Percentiles rank a stretch among this genome's conserved stretches.
Evolutionary conservation across 2,888 invertebrate species (phyloP).

Genomic region (Punctoribates punctum): DNA sequence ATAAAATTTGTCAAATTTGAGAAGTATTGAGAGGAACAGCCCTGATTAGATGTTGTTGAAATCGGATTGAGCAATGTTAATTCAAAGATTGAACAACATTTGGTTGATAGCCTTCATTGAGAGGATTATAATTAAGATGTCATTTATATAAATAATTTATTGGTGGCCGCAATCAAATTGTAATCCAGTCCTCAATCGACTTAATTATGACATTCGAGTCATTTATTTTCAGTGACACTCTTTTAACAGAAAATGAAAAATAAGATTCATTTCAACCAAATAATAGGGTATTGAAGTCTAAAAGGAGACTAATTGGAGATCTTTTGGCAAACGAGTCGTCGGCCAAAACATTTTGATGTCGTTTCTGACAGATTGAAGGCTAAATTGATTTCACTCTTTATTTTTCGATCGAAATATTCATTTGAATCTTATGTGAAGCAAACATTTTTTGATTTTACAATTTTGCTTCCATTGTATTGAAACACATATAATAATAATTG

Average conservation of each 20-base stretch:
- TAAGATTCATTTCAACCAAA: background rate
- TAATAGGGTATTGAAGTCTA: background rate
- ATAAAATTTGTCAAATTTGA: no score
- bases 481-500: no score
- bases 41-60: no score
- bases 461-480: no score
- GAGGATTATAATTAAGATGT: background rate
- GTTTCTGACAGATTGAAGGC: background rate
- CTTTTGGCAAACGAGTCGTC: no score
- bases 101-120: background rate
- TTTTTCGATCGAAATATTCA: background rate
- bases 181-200: background rate
- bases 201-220: background rate
- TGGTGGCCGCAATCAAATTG: background rate
- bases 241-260: background rate
- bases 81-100: no score
- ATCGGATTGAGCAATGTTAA: no score
- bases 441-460: no score
- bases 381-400: background rate
- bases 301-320: background rate
- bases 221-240: background rate
- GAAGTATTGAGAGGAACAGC: no score
- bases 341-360: no score
- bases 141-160: background rate
- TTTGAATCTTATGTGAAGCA: no score